Evolutionary conservation across 2,797 vertebrate genomes (phyloP), one percentile per base, ranked within the genome.

Genomic region (Brachymystax lenok): DNA sequence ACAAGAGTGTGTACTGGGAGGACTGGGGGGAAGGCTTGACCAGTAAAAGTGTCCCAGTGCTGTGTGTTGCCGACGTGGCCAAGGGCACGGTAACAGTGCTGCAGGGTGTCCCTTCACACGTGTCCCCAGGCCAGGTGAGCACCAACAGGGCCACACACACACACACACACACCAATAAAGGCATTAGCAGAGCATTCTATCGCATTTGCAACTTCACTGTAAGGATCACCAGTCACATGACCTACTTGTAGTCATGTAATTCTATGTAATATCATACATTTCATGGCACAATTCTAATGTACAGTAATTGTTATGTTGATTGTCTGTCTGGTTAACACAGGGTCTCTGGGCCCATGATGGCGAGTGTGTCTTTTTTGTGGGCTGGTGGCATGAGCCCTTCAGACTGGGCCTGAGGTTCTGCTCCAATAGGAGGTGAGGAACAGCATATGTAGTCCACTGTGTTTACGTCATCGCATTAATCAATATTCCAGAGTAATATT

Each of bases 371-470:
- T 79, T 98, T 79, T 98, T 99, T 0, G 89, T 96, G 0, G 96
- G 97, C 19, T 97, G 95, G 94, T 93, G 90, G 78, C 93, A 94
- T 1, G 92, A 94, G 81, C 95, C 95, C 0, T 95, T 94, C 87
- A 93, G 95, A 88, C 90, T 96, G 4, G 95, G 95, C 77, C 89
- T 95, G 59, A 93, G 87, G 84, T 95, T 94, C 82, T 95, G 95
- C 89, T 93, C 92, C 77, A 96, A 96, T 80, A 93, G 95, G 82
- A 94, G 94, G 95, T 95, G 74, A 88, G 83, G 0, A 56, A 13
- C 5, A 17, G 21, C 56, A 21, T 14, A 19, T 46, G 21, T 50
- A 52, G 10, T 51, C n/a, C 24, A 50, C 1, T 7, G 16, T 0
- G 17, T 73, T 74, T 67, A 30, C 64, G 13, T 67, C 24, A 6